Evolutionary conservation across 2,888 invertebrate species (phyloP).

Genomic region (Physocephala rufipes): DNA sequence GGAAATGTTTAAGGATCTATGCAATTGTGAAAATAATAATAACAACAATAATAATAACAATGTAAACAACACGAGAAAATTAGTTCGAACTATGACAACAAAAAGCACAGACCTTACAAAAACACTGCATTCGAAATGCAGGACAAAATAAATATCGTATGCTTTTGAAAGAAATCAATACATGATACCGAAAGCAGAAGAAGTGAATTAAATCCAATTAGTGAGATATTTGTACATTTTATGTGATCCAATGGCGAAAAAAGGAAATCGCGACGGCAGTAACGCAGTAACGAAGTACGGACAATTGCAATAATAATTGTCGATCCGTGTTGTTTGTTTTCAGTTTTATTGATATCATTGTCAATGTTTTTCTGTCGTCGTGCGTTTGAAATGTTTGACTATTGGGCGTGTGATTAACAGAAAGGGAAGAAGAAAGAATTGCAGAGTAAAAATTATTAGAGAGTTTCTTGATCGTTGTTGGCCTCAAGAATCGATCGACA

Average conservation of each 20-base stretch:
- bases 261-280: constrained; percentile 56
- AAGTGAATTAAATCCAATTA: constrained; percentile 65
- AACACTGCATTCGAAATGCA: neutral
- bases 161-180: too few relatives aligned
- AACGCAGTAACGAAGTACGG: constrained; percentile 44
- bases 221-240: constrained; percentile 66
- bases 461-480: neutral
- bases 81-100: constrained; percentile 3
- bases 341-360: constrained; percentile 44
- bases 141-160: constrained; percentile 14
- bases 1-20: neutral
- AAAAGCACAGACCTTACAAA: constrained; percentile 21
- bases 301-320: constrained; percentile 27
- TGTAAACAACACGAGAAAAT: constrained; percentile 33
- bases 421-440: constrained; percentile 9
- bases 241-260: constrained; percentile 62
- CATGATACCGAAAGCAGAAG: too few relatives aligned
- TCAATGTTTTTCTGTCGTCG: constrained; percentile 37
- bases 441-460: neutral
- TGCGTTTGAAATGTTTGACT: too few relatives aligned
- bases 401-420: too few relatives aligned
- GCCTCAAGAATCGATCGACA: too few relatives aligned
- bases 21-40: constrained; percentile 5
- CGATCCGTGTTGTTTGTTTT: constrained; percentile 18
- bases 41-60: constrained; percentile 30